A percentile compares a stretch with the other conserved stretches of the same genome.
Conservation (phyloP, 2,888 invertebrate genomes). For the Drosophila melanosoma region DNA sequence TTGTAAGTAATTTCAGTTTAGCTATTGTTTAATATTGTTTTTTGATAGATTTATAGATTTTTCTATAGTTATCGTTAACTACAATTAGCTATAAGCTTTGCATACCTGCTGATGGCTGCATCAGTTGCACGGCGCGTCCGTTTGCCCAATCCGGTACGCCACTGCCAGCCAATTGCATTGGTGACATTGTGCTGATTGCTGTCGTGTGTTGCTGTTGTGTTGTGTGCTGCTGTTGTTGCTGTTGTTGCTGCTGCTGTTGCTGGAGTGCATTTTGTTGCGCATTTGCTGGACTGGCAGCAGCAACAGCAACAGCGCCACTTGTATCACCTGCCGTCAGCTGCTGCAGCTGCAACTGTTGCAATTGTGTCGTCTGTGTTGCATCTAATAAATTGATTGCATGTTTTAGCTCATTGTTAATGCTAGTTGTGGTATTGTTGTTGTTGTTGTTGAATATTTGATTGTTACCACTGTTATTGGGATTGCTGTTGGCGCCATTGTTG, state of each 20-base stretch:
- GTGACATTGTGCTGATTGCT: conserved; percentile 91
- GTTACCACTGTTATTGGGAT: conserved; percentile 23
- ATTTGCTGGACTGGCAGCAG: conserved; percentile 83
- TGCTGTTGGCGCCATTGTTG: conserved; percentile 27
- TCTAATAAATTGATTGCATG: conserved; percentile 84
- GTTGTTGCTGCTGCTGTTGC: conserved; percentile 67
- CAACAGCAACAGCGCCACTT: conserved; percentile 60
- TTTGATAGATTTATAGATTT: not conserved
- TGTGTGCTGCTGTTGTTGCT: conserved; percentile 58
- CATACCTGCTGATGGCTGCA: conserved; percentile 88
- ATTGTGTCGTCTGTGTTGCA: conserved; percentile 84
- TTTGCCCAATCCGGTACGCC: conserved; percentile 88
- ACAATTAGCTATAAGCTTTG: not conserved
- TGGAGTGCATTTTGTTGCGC: conserved; percentile 83
- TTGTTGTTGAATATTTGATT: conserved; percentile 16
- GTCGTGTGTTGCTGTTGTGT: conserved; percentile 85
- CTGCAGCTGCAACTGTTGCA: conserved; percentile 85
- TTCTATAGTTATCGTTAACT: not conserved
- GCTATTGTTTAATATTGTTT: not conserved
- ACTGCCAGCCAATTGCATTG: conserved; percentile 88
- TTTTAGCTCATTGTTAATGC: conserved; percentile 69
- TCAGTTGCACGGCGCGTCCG: conserved; percentile 92
- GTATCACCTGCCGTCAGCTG: conserved; percentile 78
- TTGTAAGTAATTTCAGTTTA: not conserved
- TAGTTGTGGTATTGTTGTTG: conserved; percentile 19